phyloP scores from a whole-genome alignment of 2,797 vertebrate genomes.

The Thaleichthys pacificus region DNA sequence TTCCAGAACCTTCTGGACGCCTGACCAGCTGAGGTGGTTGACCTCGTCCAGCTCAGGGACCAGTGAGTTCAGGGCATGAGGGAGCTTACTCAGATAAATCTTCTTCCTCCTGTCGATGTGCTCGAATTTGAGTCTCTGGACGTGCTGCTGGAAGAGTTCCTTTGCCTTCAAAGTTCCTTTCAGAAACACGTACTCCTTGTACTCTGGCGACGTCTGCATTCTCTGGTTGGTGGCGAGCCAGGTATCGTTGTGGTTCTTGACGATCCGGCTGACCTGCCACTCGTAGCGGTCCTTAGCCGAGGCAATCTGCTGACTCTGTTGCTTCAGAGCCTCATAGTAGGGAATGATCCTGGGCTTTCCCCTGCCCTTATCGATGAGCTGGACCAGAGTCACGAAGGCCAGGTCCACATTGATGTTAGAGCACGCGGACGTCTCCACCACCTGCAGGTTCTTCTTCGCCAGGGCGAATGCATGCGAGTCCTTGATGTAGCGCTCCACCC shows the following conservation, averaged over 20 bases:
- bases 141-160: slow-evolving; percentile 93
- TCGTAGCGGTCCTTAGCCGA: slow-evolving; percentile 95
- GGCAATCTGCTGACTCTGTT: slow-evolving; percentile 97
- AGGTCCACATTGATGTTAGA: slow-evolving; percentile 97
- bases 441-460: slow-evolving; percentile 95
- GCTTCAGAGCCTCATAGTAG: slow-evolving; percentile 96
- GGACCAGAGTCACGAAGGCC: slow-evolving; percentile 92
- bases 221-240: slow-evolving; percentile 81
- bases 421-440: slow-evolving; percentile 95
- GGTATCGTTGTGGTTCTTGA: slow-evolving; percentile 90
- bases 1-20: slow-evolving; percentile 89
- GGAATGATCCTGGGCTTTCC: slow-evolving; percentile 96
- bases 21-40: slow-evolving; percentile 88
- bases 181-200: slow-evolving; percentile 93
- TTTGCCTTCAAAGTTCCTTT: slow-evolving; percentile 94
- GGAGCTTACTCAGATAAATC: slow-evolving; percentile 84
- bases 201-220: slow-evolving; percentile 86
- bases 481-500: slow-evolving; percentile 97
- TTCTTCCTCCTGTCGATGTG: slow-evolving; percentile 89
- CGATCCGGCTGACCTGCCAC: slow-evolving; percentile 87
- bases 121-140: slow-evolving; percentile 92
- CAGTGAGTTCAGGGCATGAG: slow-evolving; percentile 83
- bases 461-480: slow-evolving; percentile 94
- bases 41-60: slow-evolving; percentile 89
- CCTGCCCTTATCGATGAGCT: slow-evolving; percentile 89